phyloP scores from a whole-genome alignment of 2,797 vertebrate species.

The Limosa lapponica region DNA sequence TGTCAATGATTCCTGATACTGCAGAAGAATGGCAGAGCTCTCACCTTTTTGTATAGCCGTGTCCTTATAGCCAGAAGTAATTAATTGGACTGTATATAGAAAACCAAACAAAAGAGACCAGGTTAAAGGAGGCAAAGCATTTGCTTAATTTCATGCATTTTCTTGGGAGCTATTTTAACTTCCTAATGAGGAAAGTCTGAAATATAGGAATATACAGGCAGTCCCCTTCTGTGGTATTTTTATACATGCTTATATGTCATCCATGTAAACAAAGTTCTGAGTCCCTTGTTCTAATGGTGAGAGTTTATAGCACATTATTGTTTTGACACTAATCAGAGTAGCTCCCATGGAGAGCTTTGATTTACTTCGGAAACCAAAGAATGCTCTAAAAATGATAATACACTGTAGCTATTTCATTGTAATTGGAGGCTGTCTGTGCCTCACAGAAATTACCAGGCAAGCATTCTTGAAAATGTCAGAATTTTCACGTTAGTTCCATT shows the following conservation, averaged over 20 bases:
- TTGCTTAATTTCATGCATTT: background rate
- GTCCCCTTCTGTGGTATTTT: background rate
- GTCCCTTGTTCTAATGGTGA: background rate
- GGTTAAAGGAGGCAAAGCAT: background rate
- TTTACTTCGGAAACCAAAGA: constrained; percentile 43
- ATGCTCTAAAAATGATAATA: constrained; percentile 20
- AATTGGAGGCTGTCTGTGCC: constrained; percentile 42
- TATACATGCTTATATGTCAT: background rate
- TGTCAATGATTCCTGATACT: background rate
- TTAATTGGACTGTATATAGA: background rate
- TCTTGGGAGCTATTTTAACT: background rate
- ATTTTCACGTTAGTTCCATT: constrained; percentile 45
- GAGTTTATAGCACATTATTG: background rate
- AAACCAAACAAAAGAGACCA: background rate
- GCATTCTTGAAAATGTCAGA: constrained; percentile 46
- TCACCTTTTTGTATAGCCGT: background rate
- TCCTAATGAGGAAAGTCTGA: background rate
- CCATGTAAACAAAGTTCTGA: background rate
- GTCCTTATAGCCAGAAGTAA: background rate
- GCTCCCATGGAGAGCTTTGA: constrained; percentile 35
- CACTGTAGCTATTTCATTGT: constrained; percentile 27
- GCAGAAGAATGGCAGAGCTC: background rate
- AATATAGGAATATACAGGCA: background rate
- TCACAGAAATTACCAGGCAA: constrained; percentile 36
- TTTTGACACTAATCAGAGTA: background rate